phyloP scores from a whole-genome alignment of 2,888 invertebrate genomes.

The Hipparchia semele region DNA sequence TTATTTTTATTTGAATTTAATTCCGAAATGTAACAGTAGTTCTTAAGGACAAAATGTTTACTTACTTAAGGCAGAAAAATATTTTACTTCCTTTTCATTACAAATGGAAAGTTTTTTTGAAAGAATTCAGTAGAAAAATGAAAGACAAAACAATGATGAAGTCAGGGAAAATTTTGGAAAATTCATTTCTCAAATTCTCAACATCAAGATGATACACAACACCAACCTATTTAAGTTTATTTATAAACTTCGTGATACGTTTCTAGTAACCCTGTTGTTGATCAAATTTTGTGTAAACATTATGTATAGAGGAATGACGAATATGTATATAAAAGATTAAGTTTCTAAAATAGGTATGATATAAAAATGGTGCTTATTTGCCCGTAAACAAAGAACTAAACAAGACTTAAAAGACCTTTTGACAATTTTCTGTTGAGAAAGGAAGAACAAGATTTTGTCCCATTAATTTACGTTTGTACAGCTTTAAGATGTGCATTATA shows the following conservation, averaged over 20 bases:
- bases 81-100: too few relatives aligned
- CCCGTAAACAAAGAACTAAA: background rate
- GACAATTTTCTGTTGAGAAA: background rate
- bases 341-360: slow-evolving; percentile 4
- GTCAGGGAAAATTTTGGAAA: background rate
- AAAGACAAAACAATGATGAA: too few relatives aligned
- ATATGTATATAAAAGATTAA: background rate
- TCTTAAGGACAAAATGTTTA: too few relatives aligned
- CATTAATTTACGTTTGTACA: background rate
- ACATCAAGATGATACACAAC: background rate
- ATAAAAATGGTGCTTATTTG: background rate
- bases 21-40: too few relatives aligned
- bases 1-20: too few relatives aligned
- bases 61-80: too few relatives aligned
- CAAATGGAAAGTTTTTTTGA: too few relatives aligned
- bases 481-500: slow-evolving; percentile 63
- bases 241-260: slow-evolving; percentile 12
- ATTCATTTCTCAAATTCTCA: background rate
- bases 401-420: background rate
- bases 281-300: background rate
- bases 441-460: background rate
- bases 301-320: background rate
- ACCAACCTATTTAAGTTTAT: background rate
- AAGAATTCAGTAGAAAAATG: too few relatives aligned
- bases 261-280: slow-evolving; percentile 13